Evolutionary conservation across 2,888 invertebrate species (phyloP).

Genomic region (Mechanitis mazaeus): DNA sequence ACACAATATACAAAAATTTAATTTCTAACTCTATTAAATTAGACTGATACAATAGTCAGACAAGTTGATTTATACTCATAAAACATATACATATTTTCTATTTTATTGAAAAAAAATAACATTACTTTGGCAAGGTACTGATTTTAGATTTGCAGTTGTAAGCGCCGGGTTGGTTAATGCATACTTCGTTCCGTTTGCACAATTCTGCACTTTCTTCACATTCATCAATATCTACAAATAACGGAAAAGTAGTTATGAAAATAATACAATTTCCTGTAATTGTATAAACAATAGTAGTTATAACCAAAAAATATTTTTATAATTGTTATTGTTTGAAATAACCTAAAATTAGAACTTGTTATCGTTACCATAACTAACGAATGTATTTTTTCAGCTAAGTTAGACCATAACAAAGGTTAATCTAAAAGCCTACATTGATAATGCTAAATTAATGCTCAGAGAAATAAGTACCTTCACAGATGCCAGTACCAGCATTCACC

Average conservation of each 20-base stretch:
- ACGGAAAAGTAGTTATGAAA: background rate
- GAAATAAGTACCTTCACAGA: slow-evolving; percentile 73
- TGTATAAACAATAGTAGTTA: no score
- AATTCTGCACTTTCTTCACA: slow-evolving; percentile 85
- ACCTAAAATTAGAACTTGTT: no score
- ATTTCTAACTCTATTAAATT: no score
- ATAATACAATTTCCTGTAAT: background rate
- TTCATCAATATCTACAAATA: slow-evolving; percentile 87
- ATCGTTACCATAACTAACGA: no score
- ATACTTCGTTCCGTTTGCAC: slow-evolving; percentile 87
- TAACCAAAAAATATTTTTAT: no score
- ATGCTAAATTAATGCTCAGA: no score
- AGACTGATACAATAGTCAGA: no score
- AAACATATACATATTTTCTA: background rate
- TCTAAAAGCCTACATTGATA: no score
- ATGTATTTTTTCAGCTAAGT: no score
- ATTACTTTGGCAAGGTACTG: slow-evolving; percentile 66
- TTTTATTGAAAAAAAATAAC: background rate
- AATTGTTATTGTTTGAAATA: no score
- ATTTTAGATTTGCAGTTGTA: slow-evolving; percentile 83
- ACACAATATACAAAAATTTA: no score
- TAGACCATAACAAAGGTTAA: no score
- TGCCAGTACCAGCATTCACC: slow-evolving; percentile 69
- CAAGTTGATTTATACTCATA: background rate
- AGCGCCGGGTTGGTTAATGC: slow-evolving; percentile 90